Conservation (phyloP, 1,140 invertebrate genomes). For the Ips nitidus region DNA sequence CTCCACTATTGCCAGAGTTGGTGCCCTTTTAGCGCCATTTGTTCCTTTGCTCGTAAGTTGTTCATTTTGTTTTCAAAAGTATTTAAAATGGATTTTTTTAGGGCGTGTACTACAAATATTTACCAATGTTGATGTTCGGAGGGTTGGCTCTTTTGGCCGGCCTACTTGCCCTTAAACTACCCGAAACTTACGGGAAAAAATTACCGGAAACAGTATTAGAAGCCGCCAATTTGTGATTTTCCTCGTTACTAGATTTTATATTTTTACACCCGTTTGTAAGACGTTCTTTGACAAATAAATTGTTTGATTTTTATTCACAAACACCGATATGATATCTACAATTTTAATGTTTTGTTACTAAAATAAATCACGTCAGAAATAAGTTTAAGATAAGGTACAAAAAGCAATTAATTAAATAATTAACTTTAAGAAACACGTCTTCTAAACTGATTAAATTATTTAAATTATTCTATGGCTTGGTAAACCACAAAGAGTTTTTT, state of each 20-base stretch:
- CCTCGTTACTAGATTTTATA: neutral
- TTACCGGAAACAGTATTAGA: conserved; percentile 61
- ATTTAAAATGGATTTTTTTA: conserved; percentile 40
- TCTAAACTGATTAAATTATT: too few species aligned
- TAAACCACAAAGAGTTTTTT: too few species aligned
- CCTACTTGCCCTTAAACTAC: conserved; percentile 56
- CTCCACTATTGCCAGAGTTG: conserved; percentile 62
- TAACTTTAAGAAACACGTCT: too few species aligned
- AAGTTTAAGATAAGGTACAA: too few species aligned
- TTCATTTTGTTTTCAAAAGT: conserved; percentile 5
- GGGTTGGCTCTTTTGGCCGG: conserved; percentile 56
- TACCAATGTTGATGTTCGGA: conserved; percentile 62
- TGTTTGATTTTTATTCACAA: too few species aligned
- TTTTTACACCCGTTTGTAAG: neutral
- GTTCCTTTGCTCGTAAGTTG: conserved; percentile 58
- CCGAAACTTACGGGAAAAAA: conserved; percentile 62
- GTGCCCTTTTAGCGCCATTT: conserved; percentile 65
- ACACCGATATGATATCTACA: too few species aligned
- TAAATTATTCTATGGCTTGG: too few species aligned
- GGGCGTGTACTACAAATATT: conserved; percentile 55
- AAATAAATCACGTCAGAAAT: too few species aligned
- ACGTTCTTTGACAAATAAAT: neutral
- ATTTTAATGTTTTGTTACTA: too few species aligned
- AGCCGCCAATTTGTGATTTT: conserved; percentile 39
- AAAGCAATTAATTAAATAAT: too few species aligned